Base-by-base conservation (phyloP, 2,113 vertebrate genomes). In the Platichthys stellatus region DNA sequence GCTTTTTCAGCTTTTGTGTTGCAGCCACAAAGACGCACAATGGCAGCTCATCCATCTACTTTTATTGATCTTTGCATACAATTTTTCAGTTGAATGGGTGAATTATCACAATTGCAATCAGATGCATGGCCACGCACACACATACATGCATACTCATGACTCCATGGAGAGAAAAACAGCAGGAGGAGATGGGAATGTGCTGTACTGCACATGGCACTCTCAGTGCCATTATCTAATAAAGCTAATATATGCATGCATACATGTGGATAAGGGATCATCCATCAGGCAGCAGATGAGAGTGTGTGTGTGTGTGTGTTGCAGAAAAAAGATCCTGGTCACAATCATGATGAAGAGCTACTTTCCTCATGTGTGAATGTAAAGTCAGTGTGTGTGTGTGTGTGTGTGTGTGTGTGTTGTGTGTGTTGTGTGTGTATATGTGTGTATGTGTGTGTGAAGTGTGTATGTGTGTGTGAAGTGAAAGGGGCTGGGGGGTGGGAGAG, bases 241-340 rank as follows among this genome's bases (percentile, higher is more conserved):
- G 67, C 63, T 90, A 87, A 93, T 88, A 74, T 78, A 90, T 92
- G 76, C 76, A 89, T 80, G 77, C 75, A 86, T 86, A 87, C 84
- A 86, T 69, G 72, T 38, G 74, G 58, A 86, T 76, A 69, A 76
- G 77, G 81, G 84, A 83, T 82, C 84, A 91, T 90, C 83, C 76
- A 90, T 91, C 87, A 91, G 76, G 38, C 60, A 74, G 84, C 82
- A 87, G 64, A 68, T 70, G 80, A 74, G 62, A 60, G 54, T n/a
- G 54, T 49, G n/a, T 68, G 60, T 1, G 28, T 31, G 28, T 26
- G 26, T 26, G 21, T 76, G 35, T 56, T 59, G 72, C 40, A 72
- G 31, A 40, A 68, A 74, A 74, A 72, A 84, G 62, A 86, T 31
- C 28, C 5, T 31, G 28, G 5, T 31, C 28, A 31, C 82, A 81